Percentiles rank a stretch among this genome's conserved stretches.
Evolutionary conservation across 1,140 invertebrate species (phyloP).

Genomic region (Eubasilissa regina): DNA sequence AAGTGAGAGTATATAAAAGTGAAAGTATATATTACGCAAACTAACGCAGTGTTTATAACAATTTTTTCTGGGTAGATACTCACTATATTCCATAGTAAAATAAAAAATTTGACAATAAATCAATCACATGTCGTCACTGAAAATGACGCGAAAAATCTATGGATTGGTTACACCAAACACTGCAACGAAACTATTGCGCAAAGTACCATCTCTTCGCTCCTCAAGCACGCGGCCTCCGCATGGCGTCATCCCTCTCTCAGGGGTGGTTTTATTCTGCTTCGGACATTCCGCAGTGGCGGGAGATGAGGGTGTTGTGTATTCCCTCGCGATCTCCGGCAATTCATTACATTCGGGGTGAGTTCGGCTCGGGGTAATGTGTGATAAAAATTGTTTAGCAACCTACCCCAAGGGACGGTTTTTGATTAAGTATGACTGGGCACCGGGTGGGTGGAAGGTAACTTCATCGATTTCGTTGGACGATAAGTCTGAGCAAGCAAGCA

Average conservation of each 20-base stretch:
- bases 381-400: conserved; percentile 30
- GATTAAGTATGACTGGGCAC: conserved; percentile 3
- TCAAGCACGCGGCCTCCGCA: not conserved
- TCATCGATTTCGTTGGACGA: no score
- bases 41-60: no score
- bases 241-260: not conserved
- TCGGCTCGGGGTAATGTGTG: conserved; percentile 18
- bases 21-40: no score
- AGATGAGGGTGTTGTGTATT: conserved; percentile 53
- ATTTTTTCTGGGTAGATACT: no score
- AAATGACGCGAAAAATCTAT: conserved; percentile 33
- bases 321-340: conserved; percentile 55
- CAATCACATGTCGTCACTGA: not conserved
- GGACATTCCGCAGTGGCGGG: conserved; percentile 25
- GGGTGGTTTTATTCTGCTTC: not conserved
- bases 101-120: not conserved
- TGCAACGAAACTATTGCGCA: conserved; percentile 32
- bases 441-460: not conserved
- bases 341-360: conserved; percentile 35
- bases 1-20: no score
- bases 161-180: conserved; percentile 26
- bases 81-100: no score
- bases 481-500: no score
- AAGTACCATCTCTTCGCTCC: not conserved
- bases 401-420: not conserved